Evolutionary conservation across 1,140 invertebrate genomes (phyloP).

Genomic region (Hypsibius dujardini): DNA sequence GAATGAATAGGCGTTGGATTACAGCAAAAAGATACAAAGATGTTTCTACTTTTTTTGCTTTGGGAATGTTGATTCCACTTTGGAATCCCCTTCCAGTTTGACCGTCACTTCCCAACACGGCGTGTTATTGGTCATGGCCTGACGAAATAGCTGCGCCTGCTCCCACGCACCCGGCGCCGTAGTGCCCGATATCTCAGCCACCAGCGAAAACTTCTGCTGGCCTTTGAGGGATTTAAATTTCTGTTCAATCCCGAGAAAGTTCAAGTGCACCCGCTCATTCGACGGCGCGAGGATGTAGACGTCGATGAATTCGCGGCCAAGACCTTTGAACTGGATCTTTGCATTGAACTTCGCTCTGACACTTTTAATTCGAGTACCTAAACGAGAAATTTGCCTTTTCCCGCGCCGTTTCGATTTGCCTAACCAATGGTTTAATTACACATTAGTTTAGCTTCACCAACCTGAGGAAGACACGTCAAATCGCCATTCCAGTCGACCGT

Average conservation of each 20-base stretch:
- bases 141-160: slow-evolving; percentile 71
- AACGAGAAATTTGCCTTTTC: neutral
- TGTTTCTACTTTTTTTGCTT: no score
- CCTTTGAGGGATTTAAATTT: slow-evolving; percentile 29
- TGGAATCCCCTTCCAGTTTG: neutral
- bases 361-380: neutral
- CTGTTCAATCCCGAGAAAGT: neutral
- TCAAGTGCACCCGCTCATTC: no score
- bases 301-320: neutral
- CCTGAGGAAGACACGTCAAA: neutral
- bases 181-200: slow-evolving; percentile 48
- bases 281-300: neutral
- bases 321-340: neutral
- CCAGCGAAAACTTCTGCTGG: slow-evolving; percentile 40
- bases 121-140: slow-evolving; percentile 29
- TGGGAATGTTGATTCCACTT: no score
- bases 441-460: neutral
- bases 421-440: neutral
- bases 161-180: slow-evolving; percentile 59
- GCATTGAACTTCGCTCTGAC: neutral
- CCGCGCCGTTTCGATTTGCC: neutral
- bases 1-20: no score
- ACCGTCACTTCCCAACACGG: neutral
- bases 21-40: no score
- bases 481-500: slow-evolving; percentile 23